Base-by-base conservation (phyloP, 35 echinoderm and acorn worm species). In the Heliocidaris erythrogramma region DNA sequence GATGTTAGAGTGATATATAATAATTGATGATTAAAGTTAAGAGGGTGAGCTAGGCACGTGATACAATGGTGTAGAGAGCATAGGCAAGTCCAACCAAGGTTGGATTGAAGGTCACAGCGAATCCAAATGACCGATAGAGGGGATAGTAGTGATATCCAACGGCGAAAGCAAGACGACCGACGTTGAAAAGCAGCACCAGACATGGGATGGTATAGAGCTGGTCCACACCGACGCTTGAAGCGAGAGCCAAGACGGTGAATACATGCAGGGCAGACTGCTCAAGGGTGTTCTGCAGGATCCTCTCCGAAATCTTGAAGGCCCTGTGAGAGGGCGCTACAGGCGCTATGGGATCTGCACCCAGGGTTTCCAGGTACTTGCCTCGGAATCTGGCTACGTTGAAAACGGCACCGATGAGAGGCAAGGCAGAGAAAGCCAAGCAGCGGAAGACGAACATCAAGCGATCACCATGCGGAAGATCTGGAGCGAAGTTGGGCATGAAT, bases 211-310 rank as follows among this genome's bases (percentile, higher is more conserved):
- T 56, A 49, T 50, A 30, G n/a, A 93, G 49, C 49, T 93, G 60
- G 48, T 93, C 60, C 30, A 60, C 92, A 32, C 13, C 42, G 32
- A 93, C 12, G 21, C 32, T 16, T 6, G 92, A 49, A 60, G 49
- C 49, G 12, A 93, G 32, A 14, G 48, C 49, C 92, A 93, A 31
- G 32, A 59, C 49, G 7, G 48, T 21, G 9, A 93, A 59, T 21
- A 93, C 52, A 50, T 93, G 92, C 30, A 49, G 30, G 21, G 30
- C 53, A 30, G 92, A 49, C 48, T 93, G 92, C n/a, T 93, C 92
- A 3, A 93, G 52, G 7, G 92, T 93, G 30, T 93, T 93, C 92
- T 93, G 92, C 49, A 93, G 24, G 5, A 93, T 59, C 49, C 92
- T 93, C n/a, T 93, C 42, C 10, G 27, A 86, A 32, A 21, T 86